These are phyloP conservation scores for Bujurquina vittata DNA, from an alignment of 2,113 vertebrate genomes.

Conservation along the genomic window DNA sequence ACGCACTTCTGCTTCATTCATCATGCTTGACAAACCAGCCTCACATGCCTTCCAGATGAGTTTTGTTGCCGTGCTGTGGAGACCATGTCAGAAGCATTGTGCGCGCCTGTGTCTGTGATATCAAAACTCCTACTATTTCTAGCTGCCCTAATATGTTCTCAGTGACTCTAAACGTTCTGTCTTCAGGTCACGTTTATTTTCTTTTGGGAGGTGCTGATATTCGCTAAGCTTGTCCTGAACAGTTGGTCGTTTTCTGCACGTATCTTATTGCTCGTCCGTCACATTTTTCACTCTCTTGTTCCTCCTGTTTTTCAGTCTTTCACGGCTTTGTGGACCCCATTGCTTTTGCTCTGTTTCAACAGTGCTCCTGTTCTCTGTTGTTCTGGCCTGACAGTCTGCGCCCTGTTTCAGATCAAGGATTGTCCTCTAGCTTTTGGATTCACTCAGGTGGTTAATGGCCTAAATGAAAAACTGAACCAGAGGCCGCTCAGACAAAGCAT, in stretches of 20 bases:
- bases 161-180: neutral
- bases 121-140: neutral
- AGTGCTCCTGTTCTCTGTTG: constrained; percentile 7
- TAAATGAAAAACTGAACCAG: constrained; percentile 1
- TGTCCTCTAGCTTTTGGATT: neutral
- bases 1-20: neutral
- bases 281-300: neutral
- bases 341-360: neutral
- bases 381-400: constrained; percentile 17
- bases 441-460: neutral
- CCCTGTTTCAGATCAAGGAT: neutral
- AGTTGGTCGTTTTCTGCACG: neutral
- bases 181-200: neutral
- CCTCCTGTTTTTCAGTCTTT: neutral
- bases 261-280: neutral
- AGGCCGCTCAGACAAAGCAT: neutral
- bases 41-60: constrained; percentile 13
- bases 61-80: constrained; percentile 26
- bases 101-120: neutral
- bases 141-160: neutral
- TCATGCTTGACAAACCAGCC: constrained; percentile 33
- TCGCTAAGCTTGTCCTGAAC: neutral
- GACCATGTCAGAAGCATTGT: constrained; percentile 12
- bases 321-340: neutral
- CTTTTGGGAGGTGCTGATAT: neutral